Conservation (phyloP, 2,797 vertebrate genomes). For the Poliocrania exsul region DNA sequence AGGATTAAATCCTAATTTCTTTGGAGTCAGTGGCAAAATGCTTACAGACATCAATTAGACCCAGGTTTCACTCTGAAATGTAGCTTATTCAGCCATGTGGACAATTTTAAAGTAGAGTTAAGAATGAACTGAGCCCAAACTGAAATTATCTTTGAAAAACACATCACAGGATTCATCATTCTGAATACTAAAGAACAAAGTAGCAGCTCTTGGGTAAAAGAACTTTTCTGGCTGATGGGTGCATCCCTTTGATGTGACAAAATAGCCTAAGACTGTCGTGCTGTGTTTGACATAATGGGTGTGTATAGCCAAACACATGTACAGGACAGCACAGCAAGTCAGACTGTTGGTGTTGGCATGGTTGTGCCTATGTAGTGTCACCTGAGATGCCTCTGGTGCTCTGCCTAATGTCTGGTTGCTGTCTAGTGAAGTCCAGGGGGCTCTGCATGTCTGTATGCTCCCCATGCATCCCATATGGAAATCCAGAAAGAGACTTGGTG, state of each 20-base stretch:
- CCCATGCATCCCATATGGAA: not conserved
- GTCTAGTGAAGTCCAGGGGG: not conserved
- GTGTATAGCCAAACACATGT: not conserved
- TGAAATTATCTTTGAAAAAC: not conserved
- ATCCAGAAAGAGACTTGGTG: not conserved
- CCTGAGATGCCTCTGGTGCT: not conserved
- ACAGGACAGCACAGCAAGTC: not conserved
- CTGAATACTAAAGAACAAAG: not conserved
- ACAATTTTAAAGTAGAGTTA: not conserved
- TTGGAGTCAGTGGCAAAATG: not conserved
- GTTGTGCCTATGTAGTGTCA: not conserved
- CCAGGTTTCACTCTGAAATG: not conserved
- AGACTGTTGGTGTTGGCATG: not conserved
- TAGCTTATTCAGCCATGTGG: not conserved
- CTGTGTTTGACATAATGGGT: not conserved
- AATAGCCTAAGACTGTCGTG: not conserved
- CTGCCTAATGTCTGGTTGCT: not conserved
- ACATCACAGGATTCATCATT: not conserved
- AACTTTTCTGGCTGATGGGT: not conserved
- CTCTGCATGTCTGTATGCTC: not conserved
- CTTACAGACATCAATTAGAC: not conserved
- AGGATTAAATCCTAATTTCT: not conserved
- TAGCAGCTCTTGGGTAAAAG: not conserved
- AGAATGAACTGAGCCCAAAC: not conserved
- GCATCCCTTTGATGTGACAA: not conserved